Evolutionary conservation across 1,140 invertebrate genomes (phyloP).

Genomic region (Lepidurus arcticus): DNA sequence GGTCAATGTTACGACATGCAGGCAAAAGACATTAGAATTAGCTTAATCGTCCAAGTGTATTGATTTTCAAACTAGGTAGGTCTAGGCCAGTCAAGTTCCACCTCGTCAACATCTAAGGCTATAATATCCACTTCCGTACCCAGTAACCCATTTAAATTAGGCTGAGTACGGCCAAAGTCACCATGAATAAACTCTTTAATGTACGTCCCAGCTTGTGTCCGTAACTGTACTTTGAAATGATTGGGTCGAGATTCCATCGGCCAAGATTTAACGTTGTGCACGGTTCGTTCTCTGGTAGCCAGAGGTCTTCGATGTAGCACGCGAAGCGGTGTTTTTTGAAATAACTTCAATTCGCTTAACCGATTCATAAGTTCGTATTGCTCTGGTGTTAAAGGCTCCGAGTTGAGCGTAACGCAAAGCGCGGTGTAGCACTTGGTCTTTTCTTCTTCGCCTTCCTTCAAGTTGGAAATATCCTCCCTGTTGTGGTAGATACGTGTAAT

Average conservation of each 20-base stretch:
- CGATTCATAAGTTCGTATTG: slow-evolving; percentile 49
- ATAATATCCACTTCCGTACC: slow-evolving; percentile 59
- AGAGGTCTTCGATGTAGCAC: slow-evolving; percentile 76
- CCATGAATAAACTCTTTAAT: slow-evolving; percentile 96
- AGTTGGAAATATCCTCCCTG: slow-evolving; percentile 59
- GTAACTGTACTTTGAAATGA: slow-evolving; percentile 60
- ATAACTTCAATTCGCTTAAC: slow-evolving; percentile 49
- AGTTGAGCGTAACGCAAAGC: slow-evolving; percentile 56
- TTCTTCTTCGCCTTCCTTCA: slow-evolving; percentile 80
- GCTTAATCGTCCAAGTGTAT: not conserved
- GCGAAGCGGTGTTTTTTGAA: slow-evolving; percentile 73
- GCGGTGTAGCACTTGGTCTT: slow-evolving; percentile 81
- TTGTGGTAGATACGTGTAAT: slow-evolving; percentile 39
- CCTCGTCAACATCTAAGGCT: slow-evolving; percentile 59
- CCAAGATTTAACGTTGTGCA: slow-evolving; percentile 56
- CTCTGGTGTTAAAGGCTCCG: slow-evolving; percentile 43
- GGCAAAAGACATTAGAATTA: not conserved
- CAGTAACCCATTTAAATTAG: slow-evolving; percentile 57
- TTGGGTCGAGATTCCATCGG: slow-evolving; percentile 41
- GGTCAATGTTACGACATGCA: not conserved
- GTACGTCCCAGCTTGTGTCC: slow-evolving; percentile 90
- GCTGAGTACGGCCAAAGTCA: slow-evolving; percentile 80
- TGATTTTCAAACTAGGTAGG: not conserved
- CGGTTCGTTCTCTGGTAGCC: slow-evolving; percentile 55
- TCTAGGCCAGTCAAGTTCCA: slow-evolving; percentile 34